These are phyloP conservation scores for Pterocles orientalis DNA, from an alignment of 2,113 vertebrate genomes.

Conservation along the genomic window DNA sequence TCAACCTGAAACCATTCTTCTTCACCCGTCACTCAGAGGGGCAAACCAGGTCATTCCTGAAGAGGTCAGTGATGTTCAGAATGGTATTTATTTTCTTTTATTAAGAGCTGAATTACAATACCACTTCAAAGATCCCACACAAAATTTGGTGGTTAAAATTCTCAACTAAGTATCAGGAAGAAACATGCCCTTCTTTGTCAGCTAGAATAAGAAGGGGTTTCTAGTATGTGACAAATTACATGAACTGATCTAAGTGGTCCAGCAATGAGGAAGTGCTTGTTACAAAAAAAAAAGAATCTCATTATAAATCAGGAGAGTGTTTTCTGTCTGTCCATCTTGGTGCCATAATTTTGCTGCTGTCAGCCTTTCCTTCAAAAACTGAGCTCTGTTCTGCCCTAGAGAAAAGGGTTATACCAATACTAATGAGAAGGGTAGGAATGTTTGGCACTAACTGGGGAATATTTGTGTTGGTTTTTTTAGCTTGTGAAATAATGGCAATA, in stretches of 20 bases:
- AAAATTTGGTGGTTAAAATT: neutral
- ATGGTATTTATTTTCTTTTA: neutral
- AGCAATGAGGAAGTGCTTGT: slow-evolving; percentile 3
- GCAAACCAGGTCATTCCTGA: neutral
- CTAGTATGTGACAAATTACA: neutral
- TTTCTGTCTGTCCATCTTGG: slow-evolving; percentile 29
- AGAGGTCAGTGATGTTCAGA: neutral
- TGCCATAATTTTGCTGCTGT: slow-evolving; percentile 54
- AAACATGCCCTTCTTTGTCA: neutral
- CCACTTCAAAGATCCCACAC: neutral
- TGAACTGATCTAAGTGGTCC: neutral
- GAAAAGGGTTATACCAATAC: slow-evolving; percentile 39
- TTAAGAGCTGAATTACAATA: neutral
- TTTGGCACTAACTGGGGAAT: slow-evolving; percentile 43
- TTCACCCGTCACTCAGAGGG: neutral
- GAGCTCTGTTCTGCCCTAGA: slow-evolving; percentile 43
- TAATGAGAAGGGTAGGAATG: slow-evolving; percentile 44
- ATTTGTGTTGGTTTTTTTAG: slow-evolving; percentile 56
- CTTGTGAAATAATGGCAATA: slow-evolving; percentile 53
- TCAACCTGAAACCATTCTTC: neutral
- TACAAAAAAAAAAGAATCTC: slow-evolving; percentile 19
- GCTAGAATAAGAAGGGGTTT: neutral
- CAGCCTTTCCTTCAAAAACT: slow-evolving; percentile 55
- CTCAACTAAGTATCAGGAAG: neutral
- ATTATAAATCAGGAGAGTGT: slow-evolving; percentile 50